These are phyloP conservation scores for Ochropacha duplaris DNA, from an alignment of 2,888 invertebrate genomes.

Conservation along the genomic window DNA sequence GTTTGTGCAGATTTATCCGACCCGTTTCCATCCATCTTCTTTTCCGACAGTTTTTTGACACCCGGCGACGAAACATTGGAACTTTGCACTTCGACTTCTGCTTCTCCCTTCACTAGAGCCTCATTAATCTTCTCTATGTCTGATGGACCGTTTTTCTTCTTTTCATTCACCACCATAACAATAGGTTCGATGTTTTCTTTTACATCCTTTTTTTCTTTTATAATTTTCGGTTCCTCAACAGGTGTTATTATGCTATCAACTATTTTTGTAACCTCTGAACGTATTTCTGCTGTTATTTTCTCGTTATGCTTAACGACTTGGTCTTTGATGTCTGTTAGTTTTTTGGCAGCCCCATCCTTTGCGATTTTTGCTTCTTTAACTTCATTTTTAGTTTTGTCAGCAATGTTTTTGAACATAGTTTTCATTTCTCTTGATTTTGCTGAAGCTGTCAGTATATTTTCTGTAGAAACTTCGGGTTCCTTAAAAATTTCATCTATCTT, in stretches of 20 bases:
- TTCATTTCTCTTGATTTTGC: slow-evolving; percentile 53
- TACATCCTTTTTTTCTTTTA: slow-evolving; percentile 39
- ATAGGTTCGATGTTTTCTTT: slow-evolving; percentile 69
- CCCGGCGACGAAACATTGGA: slow-evolving; percentile 77
- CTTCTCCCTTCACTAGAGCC: slow-evolving; percentile 80
- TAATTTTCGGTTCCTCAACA: slow-evolving; percentile 62
- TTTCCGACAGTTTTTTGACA: slow-evolving; percentile 47
- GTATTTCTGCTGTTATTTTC: slow-evolving; percentile 56
- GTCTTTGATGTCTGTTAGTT: slow-evolving; percentile 55
- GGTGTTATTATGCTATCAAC: slow-evolving; percentile 77
- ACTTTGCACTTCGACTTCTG: slow-evolving; percentile 84
- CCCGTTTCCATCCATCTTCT: slow-evolving; percentile 55
- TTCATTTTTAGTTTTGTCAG: slow-evolving; percentile 55
- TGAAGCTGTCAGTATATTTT: slow-evolving; percentile 63
- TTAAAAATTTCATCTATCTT: slow-evolving; percentile 76
- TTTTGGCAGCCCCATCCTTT: slow-evolving; percentile 51
- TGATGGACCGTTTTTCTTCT: slow-evolving; percentile 49
- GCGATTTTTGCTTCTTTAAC: slow-evolving; percentile 49
- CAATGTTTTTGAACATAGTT: slow-evolving; percentile 45
- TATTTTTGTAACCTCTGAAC: slow-evolving; percentile 69
- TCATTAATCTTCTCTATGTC: slow-evolving; percentile 64
- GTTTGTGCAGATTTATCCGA: slow-evolving; percentile 69
- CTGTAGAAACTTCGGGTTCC: slow-evolving; percentile 74
- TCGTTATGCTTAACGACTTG: slow-evolving; percentile 54
- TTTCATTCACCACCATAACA: slow-evolving; percentile 71